A percentile compares a stretch with the other conserved stretches of the same genome.
phyloP scores from a whole-genome alignment of 1,140 invertebrate genomes.

The Lepidotrigona ventralis region DNA sequence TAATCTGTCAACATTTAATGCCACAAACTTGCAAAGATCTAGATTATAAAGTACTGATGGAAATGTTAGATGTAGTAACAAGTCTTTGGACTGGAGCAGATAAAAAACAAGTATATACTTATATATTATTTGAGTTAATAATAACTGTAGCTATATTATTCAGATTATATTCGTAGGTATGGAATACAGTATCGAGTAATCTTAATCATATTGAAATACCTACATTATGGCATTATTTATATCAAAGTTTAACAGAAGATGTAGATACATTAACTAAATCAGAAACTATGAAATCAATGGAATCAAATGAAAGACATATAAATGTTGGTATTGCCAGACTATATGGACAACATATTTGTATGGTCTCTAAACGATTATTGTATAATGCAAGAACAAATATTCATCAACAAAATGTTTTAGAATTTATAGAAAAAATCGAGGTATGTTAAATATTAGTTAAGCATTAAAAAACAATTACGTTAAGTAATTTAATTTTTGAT shows the following conservation, averaged over 20 bases:
- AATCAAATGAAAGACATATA: conserved; percentile 43
- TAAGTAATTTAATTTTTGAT: neutral
- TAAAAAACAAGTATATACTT: conserved; percentile 67
- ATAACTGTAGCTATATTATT: neutral
- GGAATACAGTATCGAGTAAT: conserved; percentile 63
- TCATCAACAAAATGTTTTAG: conserved; percentile 55
- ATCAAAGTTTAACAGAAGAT: conserved; percentile 63
- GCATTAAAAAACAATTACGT: conserved; percentile 27
- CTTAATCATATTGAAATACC: conserved; percentile 65
- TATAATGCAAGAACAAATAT: conserved; percentile 51
- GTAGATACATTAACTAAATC: conserved; percentile 66
- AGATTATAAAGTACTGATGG: conserved; percentile 59
- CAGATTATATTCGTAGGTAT: conserved; percentile 64
- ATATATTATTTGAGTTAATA: conserved; percentile 14
- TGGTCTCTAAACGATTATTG: conserved; percentile 56
- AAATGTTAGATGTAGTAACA: conserved; percentile 68
- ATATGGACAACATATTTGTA: conserved; percentile 67
- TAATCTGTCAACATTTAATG: conserved; percentile 71
- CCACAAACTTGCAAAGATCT: conserved; percentile 65
- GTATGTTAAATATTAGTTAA: conserved; percentile 53
- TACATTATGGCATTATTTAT: conserved; percentile 70
- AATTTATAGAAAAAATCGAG: conserved; percentile 68
- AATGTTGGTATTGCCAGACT: conserved; percentile 67
- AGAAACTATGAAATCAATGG: conserved; percentile 48
- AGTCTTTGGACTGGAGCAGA: conserved; percentile 65